Conservation (phyloP, 2,888 invertebrate species). For the Pseudanteris insignis region DNA sequence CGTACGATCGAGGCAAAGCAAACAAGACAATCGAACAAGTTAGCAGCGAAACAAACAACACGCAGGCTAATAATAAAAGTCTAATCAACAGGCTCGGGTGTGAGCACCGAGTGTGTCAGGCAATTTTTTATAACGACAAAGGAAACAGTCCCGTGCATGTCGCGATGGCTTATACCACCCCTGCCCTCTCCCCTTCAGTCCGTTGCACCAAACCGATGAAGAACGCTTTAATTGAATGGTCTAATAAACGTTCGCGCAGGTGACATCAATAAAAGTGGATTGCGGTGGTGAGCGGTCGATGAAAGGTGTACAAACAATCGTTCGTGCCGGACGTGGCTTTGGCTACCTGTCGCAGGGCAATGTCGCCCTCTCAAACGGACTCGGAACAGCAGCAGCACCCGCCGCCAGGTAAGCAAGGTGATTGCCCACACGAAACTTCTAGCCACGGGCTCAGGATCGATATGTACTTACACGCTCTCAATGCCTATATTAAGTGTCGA, state of each 20-base stretch:
- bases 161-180: too few species aligned
- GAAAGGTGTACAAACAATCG: slow-evolving; percentile 45
- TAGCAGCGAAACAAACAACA: slow-evolving; percentile 15
- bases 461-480: slow-evolving; percentile 42
- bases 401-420: slow-evolving; percentile 51
- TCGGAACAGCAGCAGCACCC: slow-evolving; percentile 18
- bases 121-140: slow-evolving; percentile 11
- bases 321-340: slow-evolving; percentile 28
- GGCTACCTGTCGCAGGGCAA: slow-evolving; percentile 48
- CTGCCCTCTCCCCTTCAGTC: background rate
- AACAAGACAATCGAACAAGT: background rate
- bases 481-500: slow-evolving; percentile 41
- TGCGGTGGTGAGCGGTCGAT: slow-evolving; percentile 24
- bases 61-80: slow-evolving; percentile 14
- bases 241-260: slow-evolving; percentile 20
- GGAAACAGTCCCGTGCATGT: slow-evolving; percentile 3
- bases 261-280: slow-evolving; percentile 25
- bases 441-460: slow-evolving; percentile 48
- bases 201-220: slow-evolving; percentile 13
- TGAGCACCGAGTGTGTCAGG: slow-evolving; percentile 7
- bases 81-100: slow-evolving; percentile 7
- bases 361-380: slow-evolving; percentile 6
- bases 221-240: slow-evolving; percentile 22
- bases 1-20: too few species aligned
- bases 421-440: slow-evolving; percentile 53